Evolutionary conservation across 2,888 invertebrate genomes (phyloP), one percentile per base, ranked within the genome.

Genomic region (Norana najaformis): DNA sequence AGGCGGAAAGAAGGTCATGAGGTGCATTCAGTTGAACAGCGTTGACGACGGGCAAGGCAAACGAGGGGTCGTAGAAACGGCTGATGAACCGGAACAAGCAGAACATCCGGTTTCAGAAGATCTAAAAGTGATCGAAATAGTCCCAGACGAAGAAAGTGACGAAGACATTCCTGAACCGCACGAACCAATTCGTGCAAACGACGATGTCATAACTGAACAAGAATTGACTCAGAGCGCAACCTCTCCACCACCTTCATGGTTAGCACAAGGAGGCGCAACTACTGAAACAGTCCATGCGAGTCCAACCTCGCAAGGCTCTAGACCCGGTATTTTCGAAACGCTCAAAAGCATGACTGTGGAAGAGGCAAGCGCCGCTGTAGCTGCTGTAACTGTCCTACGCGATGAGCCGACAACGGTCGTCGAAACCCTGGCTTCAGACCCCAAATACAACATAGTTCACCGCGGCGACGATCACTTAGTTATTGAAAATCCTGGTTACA

Each of bases 291-390:
- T 36, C 20, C 16, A 11, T 85, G 34, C 85, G 20, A 37, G 37
- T 85, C 36, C 36, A 36, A 85, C 0, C 36, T 85, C 85, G 18
- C 36, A 37, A 20, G 35, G 36, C 36, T 85, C 37, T 35, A 85
- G 85, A 85, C 85, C 85, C n/a, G 85, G 85, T 36, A 85, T 85
- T 85, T 85, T 85, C 85, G 85, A 85, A 8, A 37, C 85, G 18
- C 37, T 85, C 4, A 85, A 85, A 23, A 85, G 37, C 85, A 85
- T 85, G 85, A 85, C 36, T 37, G 36, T 85, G 85, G 85, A 85
- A 30, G 85, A 85, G 85, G 85, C 85, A 18, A 85, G 36, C 36
- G 85, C 85, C 11, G 85, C 85, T 23, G 85, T 37, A 20, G 35
- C 85, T 18, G 85, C 85, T 37, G 11, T 85, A 1, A 36, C 18